Conservation (phyloP, 2,888 invertebrate species). For the Papilio demoleus region DNA sequence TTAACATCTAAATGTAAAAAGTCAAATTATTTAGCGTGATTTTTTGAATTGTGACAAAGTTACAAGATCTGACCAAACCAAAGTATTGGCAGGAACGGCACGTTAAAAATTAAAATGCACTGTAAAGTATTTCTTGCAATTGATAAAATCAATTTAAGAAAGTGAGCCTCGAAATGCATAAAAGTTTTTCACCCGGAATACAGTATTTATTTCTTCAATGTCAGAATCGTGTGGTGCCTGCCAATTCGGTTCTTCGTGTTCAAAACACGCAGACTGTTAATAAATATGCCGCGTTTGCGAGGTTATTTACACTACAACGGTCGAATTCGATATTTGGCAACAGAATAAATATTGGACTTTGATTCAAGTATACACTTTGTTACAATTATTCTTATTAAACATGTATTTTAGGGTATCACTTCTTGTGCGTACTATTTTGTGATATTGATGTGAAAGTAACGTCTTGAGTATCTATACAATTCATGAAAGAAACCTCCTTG, state of each 20-base stretch:
- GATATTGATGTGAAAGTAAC: too few relatives aligned
- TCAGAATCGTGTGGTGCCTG: slow-evolving; percentile 21
- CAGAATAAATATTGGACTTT: background rate
- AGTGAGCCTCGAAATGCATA: slow-evolving; percentile 12
- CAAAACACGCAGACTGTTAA: slow-evolving; percentile 19
- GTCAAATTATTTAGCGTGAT: background rate
- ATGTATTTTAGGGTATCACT: background rate
- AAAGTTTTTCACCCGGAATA: slow-evolving; percentile 33
- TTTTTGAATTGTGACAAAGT: background rate
- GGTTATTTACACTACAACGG: slow-evolving; percentile 16
- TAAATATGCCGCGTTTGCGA: slow-evolving; percentile 27
- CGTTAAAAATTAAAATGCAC: background rate
- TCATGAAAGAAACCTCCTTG: slow-evolving; percentile 5
- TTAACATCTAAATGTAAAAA: background rate
- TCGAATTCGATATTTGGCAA: slow-evolving; percentile 10
- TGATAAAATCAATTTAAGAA: slow-evolving; percentile 22
- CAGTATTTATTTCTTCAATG: slow-evolving; percentile 21
- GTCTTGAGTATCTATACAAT: background rate
- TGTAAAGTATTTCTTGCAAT: background rate
- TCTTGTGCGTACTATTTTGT: background rate
- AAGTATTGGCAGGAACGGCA: too few relatives aligned
- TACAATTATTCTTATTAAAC: background rate
- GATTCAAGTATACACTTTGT: background rate
- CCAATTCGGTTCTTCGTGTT: slow-evolving; percentile 25
- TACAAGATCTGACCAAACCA: too few relatives aligned